These are phyloP conservation scores for Tortricodes alternella DNA, from an alignment of 2,888 invertebrate species.

Conservation along the genomic window DNA sequence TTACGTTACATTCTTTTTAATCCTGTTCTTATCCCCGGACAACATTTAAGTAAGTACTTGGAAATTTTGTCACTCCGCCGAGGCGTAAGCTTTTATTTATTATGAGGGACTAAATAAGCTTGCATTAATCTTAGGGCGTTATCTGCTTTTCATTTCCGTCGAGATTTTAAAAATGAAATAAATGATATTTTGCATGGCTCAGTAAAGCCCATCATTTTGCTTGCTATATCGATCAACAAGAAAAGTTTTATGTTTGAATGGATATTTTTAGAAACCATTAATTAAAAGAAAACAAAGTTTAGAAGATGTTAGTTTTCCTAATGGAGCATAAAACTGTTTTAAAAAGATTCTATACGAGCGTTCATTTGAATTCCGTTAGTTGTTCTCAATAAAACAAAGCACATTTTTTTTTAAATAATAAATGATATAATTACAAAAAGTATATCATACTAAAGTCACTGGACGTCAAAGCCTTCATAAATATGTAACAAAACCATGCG, in stretches of 20 bases:
- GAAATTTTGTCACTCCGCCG: conserved; percentile 22
- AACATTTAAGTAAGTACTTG: conserved; percentile 18
- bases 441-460: conserved; percentile 62
- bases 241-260: no score
- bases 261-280: no score
- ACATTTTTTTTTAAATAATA: no score
- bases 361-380: no score
- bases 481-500: conserved; percentile 68
- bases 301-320: no score
- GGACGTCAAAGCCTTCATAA: conserved; percentile 66
- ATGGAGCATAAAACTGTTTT: no score
- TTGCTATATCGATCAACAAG: no score
- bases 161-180: conserved; percentile 21
- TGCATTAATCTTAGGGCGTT: conserved; percentile 29
- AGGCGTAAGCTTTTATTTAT: conserved; percentile 28
- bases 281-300: no score
- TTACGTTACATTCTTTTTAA: conserved; percentile 22
- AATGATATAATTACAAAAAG: conserved; percentile 50
- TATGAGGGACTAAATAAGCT: conserved; percentile 27
- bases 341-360: no score
- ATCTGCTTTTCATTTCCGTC: conserved; percentile 29
- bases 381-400: no score
- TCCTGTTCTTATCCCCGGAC: conserved; percentile 9
- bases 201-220: neutral
- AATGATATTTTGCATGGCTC: conserved; percentile 2